Evolutionary conservation across 2,888 invertebrate species (phyloP), one percentile per base, ranked within the genome.

Genomic region (Odontothrips loti): DNA sequence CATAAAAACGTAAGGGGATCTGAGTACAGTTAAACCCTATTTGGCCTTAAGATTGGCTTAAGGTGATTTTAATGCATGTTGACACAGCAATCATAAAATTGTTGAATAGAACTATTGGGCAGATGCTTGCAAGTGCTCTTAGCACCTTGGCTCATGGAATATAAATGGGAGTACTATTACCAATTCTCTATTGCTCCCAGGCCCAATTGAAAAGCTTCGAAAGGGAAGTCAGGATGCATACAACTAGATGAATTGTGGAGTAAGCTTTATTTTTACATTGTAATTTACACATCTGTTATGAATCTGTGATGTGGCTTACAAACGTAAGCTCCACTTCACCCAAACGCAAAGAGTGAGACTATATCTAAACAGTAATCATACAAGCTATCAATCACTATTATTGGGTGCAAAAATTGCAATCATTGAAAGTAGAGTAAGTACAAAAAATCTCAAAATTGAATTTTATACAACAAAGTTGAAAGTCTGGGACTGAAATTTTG

Each of bases 311-410:
- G 68, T 75, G 68, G 12, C 8, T 27, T 23, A 75, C 68, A 17
- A 8, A 12, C 1, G 68, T 27, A 75, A 27, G 68, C 68, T 75
- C 68, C 68, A 75, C 68, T 75, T 75, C 68, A 75, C 68, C 68
- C 68, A 75, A 75, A 75, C 68, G 68, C 68, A 75, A 75, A 75
- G 68, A 75, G 68, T 75, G 68, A 75, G 68, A 75, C 68, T 75
- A 75, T 75, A 75, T 9, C 68, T 75, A 75, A 75, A 75, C 68
- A 27, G 68, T 75, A 75, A 27, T 23, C 68, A 75, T 75, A 75
- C 12, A 75, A 75, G 68, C 68, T 75, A 75, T 75, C 68, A 75
- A 27, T 12, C 27, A 75, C 68, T 75, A 75, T n/a, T 75, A 75
- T 27, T 75, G 68, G 68, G 68, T 75, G 68, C 68, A 27, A 75